Evolutionary conservation across 2,797 vertebrate species (phyloP), one percentile per base, ranked within the genome.

Genomic region (Chromis chromis): DNA sequence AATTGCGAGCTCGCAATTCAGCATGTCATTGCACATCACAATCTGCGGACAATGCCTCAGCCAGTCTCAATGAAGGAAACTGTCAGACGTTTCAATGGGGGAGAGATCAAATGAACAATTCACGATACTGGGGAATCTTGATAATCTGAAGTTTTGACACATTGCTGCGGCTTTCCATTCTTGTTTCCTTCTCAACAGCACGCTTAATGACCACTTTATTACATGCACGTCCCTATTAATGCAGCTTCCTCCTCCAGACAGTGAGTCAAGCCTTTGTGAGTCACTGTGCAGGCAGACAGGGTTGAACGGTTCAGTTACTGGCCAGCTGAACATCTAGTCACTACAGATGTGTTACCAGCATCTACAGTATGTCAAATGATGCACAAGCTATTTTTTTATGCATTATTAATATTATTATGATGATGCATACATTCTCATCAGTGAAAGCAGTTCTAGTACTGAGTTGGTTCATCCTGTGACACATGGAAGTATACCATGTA

Each of bases 11-110:
- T 54, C 79, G 50, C 61, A 60, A 93, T 90, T 86, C 88, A 82
- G 81, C 78, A 64, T 61, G 82, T 89, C 84, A 72, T 68, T 70
- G 84, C 82, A 83, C 87, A 90, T 93, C 86, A 85, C 89, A 81
- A 66, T 89, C 84, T 83, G 70, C 70, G 87, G 88, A 93, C 91
- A 93, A 93, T 92, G 86, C 74, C 58, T 78, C 84, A 90, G 90
- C 81, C 91, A 92, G 77, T 93, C 82, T 85, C 74, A 87, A 87
- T 94, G 89, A 93, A 87, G 82, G 58, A 70, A 89, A 59, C 87
- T 90, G 93, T 92, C 93, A 91, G 71, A 65, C 63, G 44, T 86
- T 87, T 86, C 81, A 85, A 58, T 70, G 75, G 77, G 54, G 57
- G 86, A 75, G 67, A 72, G 88, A 93, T 93, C 81, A 86, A 91